Percentiles rank a stretch among this genome's conserved stretches.
phyloP scores from a whole-genome alignment of 2,888 invertebrate genomes.

The Agrotis exclamationis region DNA sequence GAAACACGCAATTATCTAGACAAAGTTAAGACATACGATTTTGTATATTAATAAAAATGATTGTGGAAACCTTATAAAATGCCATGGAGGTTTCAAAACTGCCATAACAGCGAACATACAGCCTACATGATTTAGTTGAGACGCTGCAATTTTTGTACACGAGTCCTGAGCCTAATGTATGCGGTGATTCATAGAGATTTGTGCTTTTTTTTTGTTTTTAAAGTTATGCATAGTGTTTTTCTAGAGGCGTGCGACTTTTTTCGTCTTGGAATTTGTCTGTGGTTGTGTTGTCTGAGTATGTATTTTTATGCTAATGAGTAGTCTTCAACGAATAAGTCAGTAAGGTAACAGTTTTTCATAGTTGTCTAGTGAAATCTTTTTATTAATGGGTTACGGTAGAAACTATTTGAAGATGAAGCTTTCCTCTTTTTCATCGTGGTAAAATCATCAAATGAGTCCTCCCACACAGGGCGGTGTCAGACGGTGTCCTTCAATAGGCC shows the following conservation, averaged over 20 bases:
- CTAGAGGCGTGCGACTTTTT: constrained; percentile 23
- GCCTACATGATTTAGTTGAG: constrained; percentile 63
- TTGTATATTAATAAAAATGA: constrained; percentile 78
- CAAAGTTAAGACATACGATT: constrained; percentile 70
- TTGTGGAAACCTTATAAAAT: constrained; percentile 67
- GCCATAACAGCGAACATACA: constrained; percentile 47
- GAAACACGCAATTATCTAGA: constrained; percentile 69
- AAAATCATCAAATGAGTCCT: too few species aligned
- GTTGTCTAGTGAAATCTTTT: not conserved
- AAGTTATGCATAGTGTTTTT: constrained; percentile 38
- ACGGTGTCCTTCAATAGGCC: too few species aligned
- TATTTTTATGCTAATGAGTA: not conserved
- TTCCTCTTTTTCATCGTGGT: too few species aligned
- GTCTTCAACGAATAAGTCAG: not conserved
- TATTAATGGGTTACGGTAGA: not conserved
- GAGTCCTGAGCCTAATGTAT: constrained; percentile 42
- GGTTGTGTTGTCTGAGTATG: not conserved
- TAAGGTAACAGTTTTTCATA: not conserved
- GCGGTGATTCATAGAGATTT: constrained; percentile 37
- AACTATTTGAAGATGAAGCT: too few species aligned
- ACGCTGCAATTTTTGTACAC: constrained; percentile 47
- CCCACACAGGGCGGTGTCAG: too few species aligned
- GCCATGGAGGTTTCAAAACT: constrained; percentile 65
- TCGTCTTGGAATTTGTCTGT: constrained; percentile 4
- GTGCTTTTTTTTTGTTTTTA: constrained; percentile 34